phyloP scores from a whole-genome alignment of 2,888 invertebrate genomes.

The Acanthopleura granulata region DNA sequence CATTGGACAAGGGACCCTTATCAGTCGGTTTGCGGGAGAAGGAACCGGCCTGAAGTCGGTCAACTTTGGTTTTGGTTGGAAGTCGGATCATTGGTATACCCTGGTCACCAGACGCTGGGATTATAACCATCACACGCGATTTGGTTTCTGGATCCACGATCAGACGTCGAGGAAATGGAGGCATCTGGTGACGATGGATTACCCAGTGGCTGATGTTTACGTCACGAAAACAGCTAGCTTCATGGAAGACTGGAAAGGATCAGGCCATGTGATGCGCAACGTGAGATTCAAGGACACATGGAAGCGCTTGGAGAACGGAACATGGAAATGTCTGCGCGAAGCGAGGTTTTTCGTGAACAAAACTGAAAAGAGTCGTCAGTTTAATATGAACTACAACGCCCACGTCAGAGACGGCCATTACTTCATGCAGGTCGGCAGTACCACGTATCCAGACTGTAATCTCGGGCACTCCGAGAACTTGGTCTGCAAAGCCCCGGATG shows the following conservation, averaged over 20 bases:
- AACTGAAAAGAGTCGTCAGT: conserved; percentile 31
- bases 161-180: conserved; percentile 37
- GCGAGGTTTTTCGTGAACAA: conserved; percentile 38
- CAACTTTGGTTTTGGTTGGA: conserved; percentile 47
- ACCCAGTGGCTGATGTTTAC: conserved; percentile 37
- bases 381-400: conserved; percentile 35
- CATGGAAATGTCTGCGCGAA: conserved; percentile 39
- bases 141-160: conserved; percentile 47
- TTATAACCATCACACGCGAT: conserved; percentile 34
- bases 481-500: background rate
- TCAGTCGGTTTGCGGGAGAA: conserved; percentile 43
- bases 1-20: conserved; percentile 38
- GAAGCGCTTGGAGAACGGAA: conserved; percentile 32
- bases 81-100: conserved; percentile 46
- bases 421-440: conserved; percentile 43
- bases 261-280: conserved; percentile 35
- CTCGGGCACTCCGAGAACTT: conserved; percentile 28
- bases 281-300: conserved; percentile 40
- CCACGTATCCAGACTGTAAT: conserved; percentile 30
- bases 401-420: conserved; percentile 30
- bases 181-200: conserved; percentile 44
- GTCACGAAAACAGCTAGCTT: conserved; percentile 39
- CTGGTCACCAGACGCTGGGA: conserved; percentile 44
- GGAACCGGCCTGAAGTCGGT: conserved; percentile 47
- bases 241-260: conserved; percentile 47